Percentiles rank a stretch among this genome's conserved stretches.
Evolutionary conservation across 2,113 vertebrate species (phyloP).

Genomic region (Balaenoptera acutorostrata): DNA sequence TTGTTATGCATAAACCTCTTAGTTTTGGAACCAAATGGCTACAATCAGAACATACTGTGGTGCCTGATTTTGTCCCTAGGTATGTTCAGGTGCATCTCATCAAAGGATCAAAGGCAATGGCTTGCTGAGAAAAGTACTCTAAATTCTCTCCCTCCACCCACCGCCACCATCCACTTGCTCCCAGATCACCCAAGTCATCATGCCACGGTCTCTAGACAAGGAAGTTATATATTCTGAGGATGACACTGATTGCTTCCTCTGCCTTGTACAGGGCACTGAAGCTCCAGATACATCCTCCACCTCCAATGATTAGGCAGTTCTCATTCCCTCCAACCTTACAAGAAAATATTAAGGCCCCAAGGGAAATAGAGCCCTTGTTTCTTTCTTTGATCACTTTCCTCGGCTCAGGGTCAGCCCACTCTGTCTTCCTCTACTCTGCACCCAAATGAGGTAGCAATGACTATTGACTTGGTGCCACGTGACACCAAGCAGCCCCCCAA

Average conservation of each 20-base stretch:
- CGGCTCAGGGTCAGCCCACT: not conserved
- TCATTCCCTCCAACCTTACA: not conserved
- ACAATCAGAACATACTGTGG: not conserved
- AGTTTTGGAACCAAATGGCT: not conserved
- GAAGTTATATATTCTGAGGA: not conserved
- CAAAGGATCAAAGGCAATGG: constrained; percentile 22
- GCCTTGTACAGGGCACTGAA: not conserved
- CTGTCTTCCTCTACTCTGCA: not conserved
- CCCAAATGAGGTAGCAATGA: constrained; percentile 37
- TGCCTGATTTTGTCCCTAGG: not conserved
- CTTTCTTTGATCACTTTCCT: constrained; percentile 37
- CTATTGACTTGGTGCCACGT: not conserved
- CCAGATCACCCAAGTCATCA: not conserved
- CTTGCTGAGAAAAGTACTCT: constrained; percentile 28
- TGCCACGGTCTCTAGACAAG: constrained; percentile 3
- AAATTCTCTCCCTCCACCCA: not conserved
- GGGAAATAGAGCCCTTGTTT: not conserved
- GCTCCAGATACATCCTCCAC: not conserved
- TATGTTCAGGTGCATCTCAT: not conserved
- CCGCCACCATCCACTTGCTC: not conserved
- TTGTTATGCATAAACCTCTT: not conserved
- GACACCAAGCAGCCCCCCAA: constrained; percentile 6
- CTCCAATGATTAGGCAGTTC: not conserved
- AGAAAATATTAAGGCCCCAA: not conserved
- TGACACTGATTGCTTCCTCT: not conserved